phyloP scores from a whole-genome alignment of 2,797 vertebrate genomes.

The Sebastes itinus region DNA sequence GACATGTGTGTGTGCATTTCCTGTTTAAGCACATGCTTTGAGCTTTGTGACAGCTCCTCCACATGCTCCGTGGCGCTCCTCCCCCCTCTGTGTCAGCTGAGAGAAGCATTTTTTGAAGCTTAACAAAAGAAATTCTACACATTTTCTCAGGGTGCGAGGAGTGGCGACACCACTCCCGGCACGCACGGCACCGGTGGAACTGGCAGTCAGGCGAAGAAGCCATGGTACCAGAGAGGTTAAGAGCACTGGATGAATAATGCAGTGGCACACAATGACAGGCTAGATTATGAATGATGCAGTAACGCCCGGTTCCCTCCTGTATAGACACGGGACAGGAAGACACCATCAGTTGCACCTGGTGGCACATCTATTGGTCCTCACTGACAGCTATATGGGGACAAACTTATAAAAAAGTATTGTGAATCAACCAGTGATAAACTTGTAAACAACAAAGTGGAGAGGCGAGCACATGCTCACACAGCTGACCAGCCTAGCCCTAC shows the following conservation, averaged over 20 bases:
- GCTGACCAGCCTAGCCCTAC: slow-evolving; percentile 44
- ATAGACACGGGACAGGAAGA: slow-evolving; percentile 49
- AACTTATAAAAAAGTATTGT: not conserved
- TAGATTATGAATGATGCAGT: slow-evolving; percentile 70
- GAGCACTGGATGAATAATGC: slow-evolving; percentile 63
- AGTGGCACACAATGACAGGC: slow-evolving; percentile 61
- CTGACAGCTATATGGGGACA: slow-evolving; percentile 7
- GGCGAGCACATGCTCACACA: slow-evolving; percentile 29
- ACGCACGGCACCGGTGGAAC: not conserved
- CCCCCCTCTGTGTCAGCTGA: slow-evolving; percentile 57
- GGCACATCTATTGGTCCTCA: slow-evolving; percentile 10
- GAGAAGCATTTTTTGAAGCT: slow-evolving; percentile 49
- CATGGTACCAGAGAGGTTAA: slow-evolving; percentile 46
- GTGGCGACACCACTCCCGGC: slow-evolving; percentile 23
- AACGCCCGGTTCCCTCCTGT: slow-evolving; percentile 23
- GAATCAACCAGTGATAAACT: slow-evolving; percentile 10
- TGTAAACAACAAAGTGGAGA: slow-evolving; percentile 37
- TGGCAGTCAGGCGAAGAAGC: slow-evolving; percentile 4
- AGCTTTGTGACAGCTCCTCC: slow-evolving; percentile 36
- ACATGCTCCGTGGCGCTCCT: slow-evolving; percentile 17
- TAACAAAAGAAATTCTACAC: slow-evolving; percentile 62
- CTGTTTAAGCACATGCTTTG: slow-evolving; percentile 34
- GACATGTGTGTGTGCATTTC: not conserved
- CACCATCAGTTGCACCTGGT: slow-evolving; percentile 41
- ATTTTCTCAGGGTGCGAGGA: slow-evolving; percentile 35